These are phyloP conservation scores for Harpagoxenus sublaevis DNA, from an alignment of 2,888 invertebrate species.

Conservation along the genomic window DNA sequence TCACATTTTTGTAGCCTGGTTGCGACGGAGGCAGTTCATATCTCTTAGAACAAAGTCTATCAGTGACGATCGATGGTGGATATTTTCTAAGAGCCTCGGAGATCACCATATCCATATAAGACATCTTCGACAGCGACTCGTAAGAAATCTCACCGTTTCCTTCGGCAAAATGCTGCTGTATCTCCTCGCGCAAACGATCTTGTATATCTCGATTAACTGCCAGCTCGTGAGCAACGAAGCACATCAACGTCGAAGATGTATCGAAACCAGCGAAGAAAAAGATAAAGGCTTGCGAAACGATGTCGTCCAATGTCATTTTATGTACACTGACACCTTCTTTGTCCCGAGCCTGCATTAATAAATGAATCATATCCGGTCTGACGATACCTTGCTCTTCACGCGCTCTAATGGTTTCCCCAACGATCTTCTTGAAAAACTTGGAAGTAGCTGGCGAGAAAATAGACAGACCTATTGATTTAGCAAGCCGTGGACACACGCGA, in stretches of 20 bases:
- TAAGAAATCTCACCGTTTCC: too few relatives aligned
- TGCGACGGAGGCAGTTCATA: constrained; percentile 85
- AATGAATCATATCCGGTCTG: constrained; percentile 14
- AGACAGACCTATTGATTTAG: not conserved
- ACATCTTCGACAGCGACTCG: not conserved
- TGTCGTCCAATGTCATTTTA: not conserved
- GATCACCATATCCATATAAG: too few relatives aligned
- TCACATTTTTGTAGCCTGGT: constrained; percentile 7
- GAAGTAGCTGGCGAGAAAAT: not conserved
- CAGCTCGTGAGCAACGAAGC: constrained; percentile 15
- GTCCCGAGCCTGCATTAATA: constrained; percentile 87
- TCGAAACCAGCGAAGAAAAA: constrained; percentile 83
- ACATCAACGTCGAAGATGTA: constrained; percentile 77
- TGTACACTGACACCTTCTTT: constrained; percentile 61
- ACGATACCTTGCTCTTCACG: not conserved
- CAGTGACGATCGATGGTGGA: constrained; percentile 86
- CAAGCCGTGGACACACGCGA: not conserved
- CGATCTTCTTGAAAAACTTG: not conserved
- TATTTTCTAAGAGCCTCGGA: constrained; percentile 81
- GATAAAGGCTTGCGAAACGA: constrained; percentile 39
- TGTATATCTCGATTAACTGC: too few relatives aligned
- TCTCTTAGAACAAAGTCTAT: constrained; percentile 87
- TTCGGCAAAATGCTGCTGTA: too few relatives aligned
- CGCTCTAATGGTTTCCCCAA: not conserved
- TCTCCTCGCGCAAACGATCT: too few relatives aligned